Percentiles rank a stretch among this genome's conserved stretches.
Conservation (phyloP, 2,888 invertebrate genomes). For the Hesperia comma region DNA sequence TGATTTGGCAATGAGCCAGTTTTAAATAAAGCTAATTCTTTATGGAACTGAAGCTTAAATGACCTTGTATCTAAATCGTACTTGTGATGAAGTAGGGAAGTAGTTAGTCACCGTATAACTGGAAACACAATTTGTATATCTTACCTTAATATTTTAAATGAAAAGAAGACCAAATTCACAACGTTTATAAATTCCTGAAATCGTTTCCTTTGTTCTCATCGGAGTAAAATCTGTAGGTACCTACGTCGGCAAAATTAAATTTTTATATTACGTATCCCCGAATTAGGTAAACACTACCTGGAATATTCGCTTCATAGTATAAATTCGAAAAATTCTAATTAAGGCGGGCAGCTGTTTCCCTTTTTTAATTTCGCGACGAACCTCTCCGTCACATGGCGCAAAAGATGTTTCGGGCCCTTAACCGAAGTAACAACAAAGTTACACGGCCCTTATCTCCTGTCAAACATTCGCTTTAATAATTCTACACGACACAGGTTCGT, state of each 20-base stretch:
- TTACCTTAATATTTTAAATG: constrained; percentile 12
- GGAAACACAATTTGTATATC: not conserved
- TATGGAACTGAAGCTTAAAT: not conserved
- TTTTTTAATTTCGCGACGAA: constrained; percentile 75
- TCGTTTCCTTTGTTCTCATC: constrained; percentile 32
- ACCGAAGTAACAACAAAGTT: constrained; percentile 59
- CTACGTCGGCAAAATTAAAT: constrained; percentile 26
- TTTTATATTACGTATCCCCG: constrained; percentile 40
- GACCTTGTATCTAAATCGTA: too few relatives aligned
- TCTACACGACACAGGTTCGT: constrained; percentile 33
- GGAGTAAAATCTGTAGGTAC: constrained; percentile 23
- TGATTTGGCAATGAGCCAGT: constrained; percentile 29
- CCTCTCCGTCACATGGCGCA: constrained; percentile 72
- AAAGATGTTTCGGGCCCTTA: constrained; percentile 62
- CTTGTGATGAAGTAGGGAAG: not conserved
- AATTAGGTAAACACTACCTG: constrained; percentile 53
- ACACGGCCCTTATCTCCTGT: constrained; percentile 57
- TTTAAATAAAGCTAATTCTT: constrained; percentile 1
- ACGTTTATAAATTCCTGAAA: constrained; percentile 30
- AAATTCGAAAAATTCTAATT: constrained; percentile 81
- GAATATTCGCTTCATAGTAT: constrained; percentile 61
- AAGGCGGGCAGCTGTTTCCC: constrained; percentile 74
- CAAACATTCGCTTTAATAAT: constrained; percentile 45
- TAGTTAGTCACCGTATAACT: not conserved
- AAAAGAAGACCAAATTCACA: constrained; percentile 28